Evolutionary conservation across 2,113 vertebrate genomes (phyloP).

Genomic region (Burhinus oedicnemus): DNA sequence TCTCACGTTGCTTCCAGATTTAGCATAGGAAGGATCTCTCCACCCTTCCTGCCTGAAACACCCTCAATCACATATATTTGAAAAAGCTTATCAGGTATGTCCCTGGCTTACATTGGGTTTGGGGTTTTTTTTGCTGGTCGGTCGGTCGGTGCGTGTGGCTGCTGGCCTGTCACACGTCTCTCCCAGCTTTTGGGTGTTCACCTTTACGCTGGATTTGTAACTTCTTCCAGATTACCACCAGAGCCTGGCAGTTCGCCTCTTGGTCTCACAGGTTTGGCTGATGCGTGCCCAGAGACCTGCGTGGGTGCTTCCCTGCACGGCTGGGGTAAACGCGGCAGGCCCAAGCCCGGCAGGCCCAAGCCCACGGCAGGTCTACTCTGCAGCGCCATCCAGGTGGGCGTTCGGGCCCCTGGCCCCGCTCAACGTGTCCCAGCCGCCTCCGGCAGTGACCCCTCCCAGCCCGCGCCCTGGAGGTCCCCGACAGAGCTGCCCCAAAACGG

Average conservation of each 20-base stretch:
- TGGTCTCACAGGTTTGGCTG: not conserved
- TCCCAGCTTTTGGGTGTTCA: not conserved
- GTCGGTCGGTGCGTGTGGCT: fast-evolving
- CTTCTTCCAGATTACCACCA: not conserved
- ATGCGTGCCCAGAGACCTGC: fast-evolving
- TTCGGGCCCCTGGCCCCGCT: fast-evolving
- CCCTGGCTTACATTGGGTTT: not conserved
- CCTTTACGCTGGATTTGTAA: no score
- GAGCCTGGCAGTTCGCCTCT: fast-evolving
- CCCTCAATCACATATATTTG: not conserved
- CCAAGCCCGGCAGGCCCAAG: fast-evolving
- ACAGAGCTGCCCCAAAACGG: not conserved
- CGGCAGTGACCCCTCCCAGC: not conserved
- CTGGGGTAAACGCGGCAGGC: fast-evolving
- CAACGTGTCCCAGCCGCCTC: fast-evolving
- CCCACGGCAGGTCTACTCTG: not conserved
- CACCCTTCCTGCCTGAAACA: not conserved
- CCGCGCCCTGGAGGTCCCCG: not conserved
- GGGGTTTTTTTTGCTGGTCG: not conserved
- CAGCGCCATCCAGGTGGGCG: fast-evolving
- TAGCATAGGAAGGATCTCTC: conserved; percentile 18
- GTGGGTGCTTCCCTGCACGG: fast-evolving
- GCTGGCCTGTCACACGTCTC: not conserved
- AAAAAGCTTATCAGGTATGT: conserved; percentile 3
- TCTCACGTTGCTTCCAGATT: not conserved